Base-by-base conservation (phyloP, 1,140 invertebrate genomes). In the Megathymus violae region DNA sequence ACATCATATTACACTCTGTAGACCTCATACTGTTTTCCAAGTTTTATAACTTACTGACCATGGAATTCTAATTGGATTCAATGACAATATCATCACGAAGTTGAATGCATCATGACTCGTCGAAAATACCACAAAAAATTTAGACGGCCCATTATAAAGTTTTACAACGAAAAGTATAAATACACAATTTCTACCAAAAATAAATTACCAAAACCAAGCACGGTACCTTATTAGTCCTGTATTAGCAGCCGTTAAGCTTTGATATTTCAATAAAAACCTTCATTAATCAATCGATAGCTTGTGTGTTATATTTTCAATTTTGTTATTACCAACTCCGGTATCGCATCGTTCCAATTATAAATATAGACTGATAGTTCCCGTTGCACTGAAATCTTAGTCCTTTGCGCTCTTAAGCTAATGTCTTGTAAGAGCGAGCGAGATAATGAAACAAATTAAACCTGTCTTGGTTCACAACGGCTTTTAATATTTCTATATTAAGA, bases 331-430 rank as follows among this genome's bases (percentile, higher is more conserved):
- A 56, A 71, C 56, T 67, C 47, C 51, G 51, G 64, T 69, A 34
- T 69, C 62, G 56, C 51, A 62, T 69, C 69, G 68, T 63, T 64
- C 74, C 71, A 82, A 77, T 82, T 82, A 84, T 84, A 80, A 78
- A 81, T 77, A 84, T 71, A 67, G 36, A 25, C 65, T 71, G 75
- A 78, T 73, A 78, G 69, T 68, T 76, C 64, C 78, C 68, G 71
- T 74, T 76, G 72, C 22, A 15, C 13, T 59, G 59, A 63, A 10
- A 19, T 13, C n/a, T 47, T 17, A 13, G 51, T 56, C 38, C 34
- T 60, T 58, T 31, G 70, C 71, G 41, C 67, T 59, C 48, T 70
- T 63, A 3, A 52, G 38, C 56, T 14, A 46, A 43, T 38, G 15
- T 52, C 15, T 25, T 11, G 5, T 11, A 27, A 48, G 47, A 36